Evolutionary conservation across 2,888 invertebrate genomes (phyloP).

Genomic region (Sphaerophoria rueppellii): DNA sequence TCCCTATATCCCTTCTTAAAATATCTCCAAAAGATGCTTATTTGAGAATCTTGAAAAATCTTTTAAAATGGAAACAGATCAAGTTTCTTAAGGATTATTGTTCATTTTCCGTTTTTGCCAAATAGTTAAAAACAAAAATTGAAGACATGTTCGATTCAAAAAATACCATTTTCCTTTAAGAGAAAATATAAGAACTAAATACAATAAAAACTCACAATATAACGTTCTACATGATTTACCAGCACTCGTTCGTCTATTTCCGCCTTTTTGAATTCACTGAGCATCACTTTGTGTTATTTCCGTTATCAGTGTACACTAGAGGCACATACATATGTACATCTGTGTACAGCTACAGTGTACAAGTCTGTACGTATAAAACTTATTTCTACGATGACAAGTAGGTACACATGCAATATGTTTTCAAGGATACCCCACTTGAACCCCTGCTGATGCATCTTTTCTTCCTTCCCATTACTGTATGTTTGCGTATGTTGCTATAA

Average conservation of each 20-base stretch:
- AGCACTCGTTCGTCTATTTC: conserved; percentile 49
- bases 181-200: not conserved
- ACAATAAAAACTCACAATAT: not conserved
- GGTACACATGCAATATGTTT: conserved; percentile 47
- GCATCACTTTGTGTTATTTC: conserved; percentile 55
- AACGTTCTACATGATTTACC: conserved; percentile 29
- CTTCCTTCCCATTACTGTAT: conserved; percentile 17
- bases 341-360: too few species aligned
- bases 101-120: too few species aligned
- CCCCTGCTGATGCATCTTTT: conserved; percentile 27
- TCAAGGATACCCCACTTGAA: conserved; percentile 48
- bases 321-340: too few species aligned
- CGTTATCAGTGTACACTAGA: conserved; percentile 47
- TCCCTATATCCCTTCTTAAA: too few species aligned
- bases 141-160: not conserved
- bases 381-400: conserved; percentile 1
- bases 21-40: too few species aligned
- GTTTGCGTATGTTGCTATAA: conserved; percentile 22
- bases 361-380: not conserved
- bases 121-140: not conserved
- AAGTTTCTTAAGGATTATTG: too few species aligned
- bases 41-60: too few species aligned
- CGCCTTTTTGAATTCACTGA: conserved; percentile 49
- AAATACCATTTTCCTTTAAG: not conserved
- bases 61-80: too few species aligned